Percentiles rank a stretch among this genome's conserved stretches.
Conservation (phyloP, 2,888 invertebrate genomes). For the Dicranocentrus wangi region DNA sequence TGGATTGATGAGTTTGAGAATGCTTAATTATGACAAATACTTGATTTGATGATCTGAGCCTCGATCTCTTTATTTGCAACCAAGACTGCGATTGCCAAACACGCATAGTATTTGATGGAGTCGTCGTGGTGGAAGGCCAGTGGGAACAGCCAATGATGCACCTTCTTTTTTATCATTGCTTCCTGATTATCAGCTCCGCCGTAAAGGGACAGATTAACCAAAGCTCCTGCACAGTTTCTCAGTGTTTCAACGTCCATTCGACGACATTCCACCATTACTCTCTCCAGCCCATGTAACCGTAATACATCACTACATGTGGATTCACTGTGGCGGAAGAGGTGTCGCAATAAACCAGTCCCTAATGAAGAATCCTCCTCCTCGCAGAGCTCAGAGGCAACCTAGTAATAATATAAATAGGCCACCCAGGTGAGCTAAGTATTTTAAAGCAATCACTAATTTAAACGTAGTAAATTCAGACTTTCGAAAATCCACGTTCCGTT, state of each 20-base stretch:
- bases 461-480: slow-evolving; percentile 82
- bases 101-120: slow-evolving; percentile 98
- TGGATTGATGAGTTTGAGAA: no score
- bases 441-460: no score
- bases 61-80: slow-evolving; percentile 99
- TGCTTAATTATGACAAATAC: no score
- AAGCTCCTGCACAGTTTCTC: slow-evolving; percentile 95
- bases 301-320: slow-evolving; percentile 96
- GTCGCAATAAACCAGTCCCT: slow-evolving; percentile 91
- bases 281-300: slow-evolving; percentile 91
- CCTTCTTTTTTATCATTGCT: slow-evolving; percentile 95
- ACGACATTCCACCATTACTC: slow-evolving; percentile 94
- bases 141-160: slow-evolving; percentile 97
- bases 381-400: slow-evolving; percentile 72
- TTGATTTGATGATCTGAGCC: slow-evolving; percentile 92
- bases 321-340: slow-evolving; percentile 96
- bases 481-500: slow-evolving; percentile 76
- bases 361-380: slow-evolving; percentile 81
- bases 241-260: slow-evolving; percentile 93
- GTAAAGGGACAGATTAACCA: slow-evolving; percentile 96
- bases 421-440: no score
- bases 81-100: slow-evolving; percentile 95
- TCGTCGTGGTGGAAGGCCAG: slow-evolving; percentile 97
- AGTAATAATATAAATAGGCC: slow-evolving; percentile 79
- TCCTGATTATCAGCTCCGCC: slow-evolving; percentile 98